Base-by-base conservation (phyloP, 1,140 invertebrate species). In the Trichonephila clavipes region DNA sequence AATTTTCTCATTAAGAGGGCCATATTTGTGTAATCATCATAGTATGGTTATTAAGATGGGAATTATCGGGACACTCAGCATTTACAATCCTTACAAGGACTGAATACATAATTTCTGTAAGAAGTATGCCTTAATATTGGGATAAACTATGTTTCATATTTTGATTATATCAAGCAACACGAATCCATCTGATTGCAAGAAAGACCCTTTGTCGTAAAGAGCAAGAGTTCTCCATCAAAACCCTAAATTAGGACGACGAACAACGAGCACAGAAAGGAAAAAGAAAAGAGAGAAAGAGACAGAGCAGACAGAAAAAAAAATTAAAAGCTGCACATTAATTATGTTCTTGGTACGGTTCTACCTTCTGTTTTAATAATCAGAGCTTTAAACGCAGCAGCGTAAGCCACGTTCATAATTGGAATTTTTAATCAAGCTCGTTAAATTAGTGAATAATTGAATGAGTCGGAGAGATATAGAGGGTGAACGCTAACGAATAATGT, bases 361-460 rank as follows among this genome's bases (percentile, higher is more conserved):
- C 92, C 92, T 88, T 93, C 92, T 93, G 92, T 93, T 93, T 93
- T 93, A 93, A 93, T 93, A 93, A 93, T 93, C 92, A 93, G 92
- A 93, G 92, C 92, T 93, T 88, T 93, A 93, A 93, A 93, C 92
- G 86, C 92, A 93, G 85, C 69, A 82, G 86, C 85, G 85, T 88
- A 93, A 93, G 92, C 92, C 92, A 93, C 85, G 92, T 58, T 85
- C 87, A 90, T 94, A 94, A 94, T 94, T 94, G 93, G 93, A 94
- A 94, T 94, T 94, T 94, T 94, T 94, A 94, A 94, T 94, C 93
- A 94, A 90, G 87, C 93, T 90, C 93, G 93, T 94, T 94, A 94
- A 94, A 94, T 90, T 89, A 94, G 87, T 94, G 93, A 94, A 94
- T 94, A 94, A 94, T 94, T 94, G 93, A 94, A 90, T 94, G 93